A percentile compares a stretch with the other conserved stretches of the same genome.
Conservation (phyloP, 2,113 vertebrate species). For the Piliocolobus tephrosceles region DNA sequence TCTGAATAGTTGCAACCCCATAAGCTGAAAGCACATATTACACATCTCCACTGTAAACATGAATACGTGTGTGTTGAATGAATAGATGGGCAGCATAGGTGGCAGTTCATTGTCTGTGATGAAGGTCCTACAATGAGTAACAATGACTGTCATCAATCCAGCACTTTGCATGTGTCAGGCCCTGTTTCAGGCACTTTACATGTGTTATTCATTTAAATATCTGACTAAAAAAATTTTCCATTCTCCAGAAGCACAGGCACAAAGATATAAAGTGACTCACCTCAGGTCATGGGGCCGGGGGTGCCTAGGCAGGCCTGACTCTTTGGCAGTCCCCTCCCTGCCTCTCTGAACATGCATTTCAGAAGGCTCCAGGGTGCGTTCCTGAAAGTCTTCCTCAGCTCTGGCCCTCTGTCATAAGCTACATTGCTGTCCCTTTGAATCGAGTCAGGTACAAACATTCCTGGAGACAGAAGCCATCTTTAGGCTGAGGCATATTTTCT, state of each 20-base stretch:
- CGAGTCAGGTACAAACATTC: background rate
- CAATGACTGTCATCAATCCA: background rate
- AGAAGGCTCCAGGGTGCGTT: fast-evolving
- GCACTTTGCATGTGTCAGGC: background rate
- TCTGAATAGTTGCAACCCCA: background rate
- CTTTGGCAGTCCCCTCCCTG: background rate
- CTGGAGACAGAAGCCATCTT: background rate
- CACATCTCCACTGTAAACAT: background rate
- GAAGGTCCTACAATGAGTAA: background rate
- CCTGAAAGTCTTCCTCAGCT: background rate
- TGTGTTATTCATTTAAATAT: background rate
- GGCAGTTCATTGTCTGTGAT: background rate
- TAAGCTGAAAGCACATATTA: background rate
- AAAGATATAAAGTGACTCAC: background rate
- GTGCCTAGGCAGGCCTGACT: background rate
- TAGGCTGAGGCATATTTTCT: background rate
- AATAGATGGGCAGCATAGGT: background rate
- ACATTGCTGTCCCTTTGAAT: background rate
- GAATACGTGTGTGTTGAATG: background rate
- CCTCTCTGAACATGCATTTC: background rate
- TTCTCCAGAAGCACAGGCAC: background rate
- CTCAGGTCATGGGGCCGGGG: background rate
- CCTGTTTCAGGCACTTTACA: background rate
- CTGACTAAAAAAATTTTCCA: background rate
- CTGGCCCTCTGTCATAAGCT: background rate